Conservation (phyloP, 35 echinoderm and acorn worm species). For the Ophioderma brevispina region DNA sequence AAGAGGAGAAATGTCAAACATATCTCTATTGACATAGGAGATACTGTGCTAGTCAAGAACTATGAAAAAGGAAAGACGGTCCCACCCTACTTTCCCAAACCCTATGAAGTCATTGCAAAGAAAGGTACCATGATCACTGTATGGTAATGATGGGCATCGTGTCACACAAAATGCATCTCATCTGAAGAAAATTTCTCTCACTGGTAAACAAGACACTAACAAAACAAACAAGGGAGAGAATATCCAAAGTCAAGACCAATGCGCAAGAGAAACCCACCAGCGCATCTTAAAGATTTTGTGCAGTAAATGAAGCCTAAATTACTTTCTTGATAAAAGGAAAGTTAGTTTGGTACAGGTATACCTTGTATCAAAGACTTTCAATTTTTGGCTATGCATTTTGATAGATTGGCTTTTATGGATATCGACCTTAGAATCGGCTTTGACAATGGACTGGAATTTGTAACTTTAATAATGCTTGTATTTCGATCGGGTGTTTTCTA, state of each 20-base stretch:
- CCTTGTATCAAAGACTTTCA: not conserved
- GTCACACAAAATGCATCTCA: not conserved
- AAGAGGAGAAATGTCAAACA: not conserved
- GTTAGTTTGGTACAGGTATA: not conserved
- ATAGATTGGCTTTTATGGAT: not conserved
- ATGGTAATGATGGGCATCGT: not conserved
- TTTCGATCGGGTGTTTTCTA: not conserved
- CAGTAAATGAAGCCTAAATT: too few relatives aligned
- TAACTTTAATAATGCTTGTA: not conserved
- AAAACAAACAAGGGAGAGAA: not conserved
- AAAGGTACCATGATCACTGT: not conserved
- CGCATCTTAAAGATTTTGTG: not conserved
- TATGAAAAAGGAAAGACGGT: not conserved
- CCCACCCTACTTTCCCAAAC: not conserved
- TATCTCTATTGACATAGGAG: not conserved
- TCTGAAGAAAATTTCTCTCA: not conserved
- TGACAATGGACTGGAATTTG: not conserved
- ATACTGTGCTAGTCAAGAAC: not conserved
- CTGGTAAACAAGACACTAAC: not conserved
- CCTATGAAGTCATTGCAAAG: not conserved
- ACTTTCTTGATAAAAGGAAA: not conserved
- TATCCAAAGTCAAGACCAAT: not conserved
- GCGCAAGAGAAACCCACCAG: not conserved
- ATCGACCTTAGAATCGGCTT: not conserved
- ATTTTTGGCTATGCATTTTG: not conserved